Conservation (phyloP, 2,888 invertebrate genomes). For the Chirona hameri region DNA sequence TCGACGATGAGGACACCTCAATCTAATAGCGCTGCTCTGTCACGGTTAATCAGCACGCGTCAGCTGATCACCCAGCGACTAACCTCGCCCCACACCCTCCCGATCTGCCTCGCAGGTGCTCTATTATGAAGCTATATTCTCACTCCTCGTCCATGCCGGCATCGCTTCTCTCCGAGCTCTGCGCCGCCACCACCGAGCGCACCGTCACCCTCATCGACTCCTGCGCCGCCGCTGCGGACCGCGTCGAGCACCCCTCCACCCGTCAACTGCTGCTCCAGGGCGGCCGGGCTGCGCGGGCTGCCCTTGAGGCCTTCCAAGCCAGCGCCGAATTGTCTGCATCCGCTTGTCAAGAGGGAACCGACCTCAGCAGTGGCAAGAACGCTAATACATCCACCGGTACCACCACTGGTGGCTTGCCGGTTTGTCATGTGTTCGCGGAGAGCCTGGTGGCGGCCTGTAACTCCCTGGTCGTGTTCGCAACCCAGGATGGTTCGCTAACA, state of each 20-base stretch:
- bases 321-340: background rate
- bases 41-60: too few species aligned
- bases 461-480: slow-evolving; percentile 45
- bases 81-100: too few species aligned
- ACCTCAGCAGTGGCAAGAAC: too few species aligned
- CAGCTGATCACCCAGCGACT: too few species aligned
- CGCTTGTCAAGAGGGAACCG: too few species aligned
- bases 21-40: too few species aligned
- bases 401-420: slow-evolving; percentile 31
- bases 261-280: background rate
- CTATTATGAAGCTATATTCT: background rate
- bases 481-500: slow-evolving; percentile 45
- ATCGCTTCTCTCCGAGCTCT: background rate
- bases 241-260: background rate
- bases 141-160: background rate
- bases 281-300: background rate
- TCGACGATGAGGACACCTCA: too few species aligned
- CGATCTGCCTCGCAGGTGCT: background rate
- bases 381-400: too few species aligned
- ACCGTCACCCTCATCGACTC: background rate
- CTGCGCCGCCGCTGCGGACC: background rate
- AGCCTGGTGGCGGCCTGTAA: slow-evolving; percentile 45
- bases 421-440: slow-evolving; percentile 46
- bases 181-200: background rate
- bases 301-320: background rate